Base-by-base conservation (phyloP, 2,113 vertebrate genomes). In the Tenebrosternarchus preto region DNA sequence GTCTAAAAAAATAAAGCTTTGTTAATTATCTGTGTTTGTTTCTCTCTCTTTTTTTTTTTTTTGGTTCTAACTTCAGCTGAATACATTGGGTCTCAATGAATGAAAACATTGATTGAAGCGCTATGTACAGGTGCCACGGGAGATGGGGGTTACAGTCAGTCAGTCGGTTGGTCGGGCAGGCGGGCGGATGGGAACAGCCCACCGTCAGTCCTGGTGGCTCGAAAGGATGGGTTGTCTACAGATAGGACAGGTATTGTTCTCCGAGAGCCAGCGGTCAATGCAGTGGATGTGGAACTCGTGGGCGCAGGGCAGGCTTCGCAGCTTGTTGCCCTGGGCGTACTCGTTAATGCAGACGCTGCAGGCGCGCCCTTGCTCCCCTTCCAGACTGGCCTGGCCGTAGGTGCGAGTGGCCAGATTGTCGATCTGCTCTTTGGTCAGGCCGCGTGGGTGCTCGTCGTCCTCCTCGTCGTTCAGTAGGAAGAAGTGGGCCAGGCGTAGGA, bases 321-420 rank as follows among this genome's bases (percentile, higher is more conserved):
- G 93, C 91, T 98, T 98, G 91, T 97, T 98, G 83, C 97, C 97
- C 76, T 95, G 92, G 78, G 95, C 94, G 1, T 98, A 98, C 76
- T 98, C 97, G 20, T 96, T 98, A 89, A 98, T 98, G 89, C 96
- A 98, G 81, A 98, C 96, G n/a, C 95, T 98, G 83, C 97, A 98
- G 0, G 93, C 93, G 76, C 95, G 95, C 60, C 95, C 94, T 70
- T 92, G 73, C 86, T 98, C 96, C 0, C 88, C 93, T 82, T 97
- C 96, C 16, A 91, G 66, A 79, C 89, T 92, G 76, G 88, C 90
- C 88, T 95, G 94, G 89, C 95, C 96, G 68, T 97, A 98, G 76
- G 92, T 96, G 57, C 95, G 93, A 0, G 97, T 98, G 68, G 94
- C 93, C 88, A 98, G 94, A 95, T 96, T 97, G 94, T 98, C 96